Base-by-base conservation (phyloP, 2,888 invertebrate genomes). In the Phortica magna region DNA sequence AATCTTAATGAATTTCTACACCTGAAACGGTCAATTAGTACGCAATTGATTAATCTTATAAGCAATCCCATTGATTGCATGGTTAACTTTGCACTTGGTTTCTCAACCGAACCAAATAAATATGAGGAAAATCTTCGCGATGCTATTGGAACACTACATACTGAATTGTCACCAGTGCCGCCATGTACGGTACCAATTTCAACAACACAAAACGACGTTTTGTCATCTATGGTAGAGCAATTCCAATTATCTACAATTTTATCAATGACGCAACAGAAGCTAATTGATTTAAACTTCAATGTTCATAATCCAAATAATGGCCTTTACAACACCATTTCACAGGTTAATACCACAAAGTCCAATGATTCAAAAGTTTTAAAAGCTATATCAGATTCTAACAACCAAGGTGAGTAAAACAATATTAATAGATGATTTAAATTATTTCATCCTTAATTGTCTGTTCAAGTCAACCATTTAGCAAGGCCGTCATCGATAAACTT, bases 1-100 rank as follows among this genome's bases (percentile, higher is more conserved):
- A 97, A 97, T 90, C 95, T 96, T 41, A 94, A 95, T 6, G 97
- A 98, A 92, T 95, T 97, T 84, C 94, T 98, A 80, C 94, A 96
- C 90, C 93, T 98, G 90, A 96, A 96, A 92, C 95, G 96, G 88
- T 93, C 95, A 22, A 96, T 98, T 31, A 94, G 94, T 65, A 93
- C 94, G 17, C 97, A 97, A 89, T 94, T 98, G 86, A 92, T 95
- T 73, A 94, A 95, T 83, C 93, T 98, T 81, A 95, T 97, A 77
- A 96, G 95, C 88, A 96, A 95, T 87, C 95, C 95, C 73, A 96
- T 96, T 14, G 96, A 96, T 91, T 94, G 95, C 75, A 96, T 97
- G 88, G 94, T 96, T 72, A 94, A 95, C 89, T 96, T 95, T 87
- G 95, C 95, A 61, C 93, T 98, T 85, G 96, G 96, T 88, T 98